A percentile compares a stretch with the other conserved stretches of the same genome.
Evolutionary conservation across 1,140 invertebrate species (phyloP).

Genomic region (Episyrphus balteatus): DNA sequence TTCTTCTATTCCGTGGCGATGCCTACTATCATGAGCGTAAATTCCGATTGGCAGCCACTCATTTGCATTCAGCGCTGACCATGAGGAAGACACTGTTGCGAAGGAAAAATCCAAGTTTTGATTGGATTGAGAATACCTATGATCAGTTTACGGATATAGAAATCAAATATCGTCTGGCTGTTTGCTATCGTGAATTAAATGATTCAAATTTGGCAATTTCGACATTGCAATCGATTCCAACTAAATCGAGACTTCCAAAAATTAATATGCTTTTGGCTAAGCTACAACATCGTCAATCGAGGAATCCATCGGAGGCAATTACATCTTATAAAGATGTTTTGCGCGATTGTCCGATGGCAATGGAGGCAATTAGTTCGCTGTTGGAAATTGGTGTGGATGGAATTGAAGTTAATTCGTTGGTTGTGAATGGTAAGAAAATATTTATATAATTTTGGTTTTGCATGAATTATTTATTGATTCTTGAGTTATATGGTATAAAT

Average conservation of each 20-base stretch:
- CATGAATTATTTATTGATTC: neutral
- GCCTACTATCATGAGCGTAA: conserved; percentile 20
- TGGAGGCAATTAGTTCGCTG: conserved; percentile 57
- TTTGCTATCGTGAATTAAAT: conserved; percentile 53
- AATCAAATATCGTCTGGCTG: conserved; percentile 57
- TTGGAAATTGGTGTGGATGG: conserved; percentile 57
- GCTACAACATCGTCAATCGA: conserved; percentile 50
- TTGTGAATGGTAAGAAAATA: conserved; percentile 41
- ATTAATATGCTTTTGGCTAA: conserved; percentile 63
- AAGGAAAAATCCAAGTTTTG: conserved; percentile 16
- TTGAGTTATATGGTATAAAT: too few species aligned
- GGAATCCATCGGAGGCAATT: conserved; percentile 55
- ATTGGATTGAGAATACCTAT: conserved; percentile 19
- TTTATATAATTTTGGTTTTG: neutral
- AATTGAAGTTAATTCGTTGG: conserved; percentile 54
- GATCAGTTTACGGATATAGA: conserved; percentile 47
- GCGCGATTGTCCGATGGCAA: conserved; percentile 59
- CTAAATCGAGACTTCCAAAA: conserved; percentile 53
- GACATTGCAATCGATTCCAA: conserved; percentile 55
- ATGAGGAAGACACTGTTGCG: conserved; percentile 18
- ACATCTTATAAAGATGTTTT: conserved; percentile 66
- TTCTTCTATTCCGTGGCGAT: conserved; percentile 17
- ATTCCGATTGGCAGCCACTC: conserved; percentile 12
- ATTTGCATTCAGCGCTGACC: conserved; percentile 15
- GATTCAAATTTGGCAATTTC: conserved; percentile 51